Conservation (phyloP, 2,797 vertebrate species). For the Phyllotis vaccarum region DNA sequence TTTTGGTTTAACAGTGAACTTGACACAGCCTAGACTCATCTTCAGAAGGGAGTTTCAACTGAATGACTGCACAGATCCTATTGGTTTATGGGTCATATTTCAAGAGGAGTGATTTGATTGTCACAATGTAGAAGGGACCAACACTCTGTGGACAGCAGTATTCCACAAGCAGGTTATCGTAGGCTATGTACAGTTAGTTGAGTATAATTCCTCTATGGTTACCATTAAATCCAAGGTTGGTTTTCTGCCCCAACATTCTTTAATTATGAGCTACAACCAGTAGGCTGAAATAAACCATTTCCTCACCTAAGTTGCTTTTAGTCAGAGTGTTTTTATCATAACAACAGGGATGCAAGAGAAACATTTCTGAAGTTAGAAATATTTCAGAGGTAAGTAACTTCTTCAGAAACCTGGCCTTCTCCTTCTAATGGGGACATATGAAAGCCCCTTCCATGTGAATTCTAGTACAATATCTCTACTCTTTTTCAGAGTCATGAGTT, state of each 20-base stretch:
- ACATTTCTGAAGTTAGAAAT: background rate
- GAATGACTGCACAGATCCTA: background rate
- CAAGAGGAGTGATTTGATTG: background rate
- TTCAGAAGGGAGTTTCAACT: background rate
- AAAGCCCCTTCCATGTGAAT: background rate
- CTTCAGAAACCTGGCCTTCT: background rate
- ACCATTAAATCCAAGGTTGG: background rate
- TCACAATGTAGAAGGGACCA: background rate
- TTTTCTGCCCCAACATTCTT: background rate
- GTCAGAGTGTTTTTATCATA: background rate
- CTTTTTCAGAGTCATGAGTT: background rate
- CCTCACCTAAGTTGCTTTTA: background rate
- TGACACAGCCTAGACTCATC: background rate
- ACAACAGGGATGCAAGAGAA: background rate
- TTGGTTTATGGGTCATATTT: background rate
- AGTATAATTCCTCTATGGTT: background rate
- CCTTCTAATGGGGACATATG: background rate
- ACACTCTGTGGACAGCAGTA: background rate
- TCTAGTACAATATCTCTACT: accelerated
- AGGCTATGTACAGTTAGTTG: background rate
- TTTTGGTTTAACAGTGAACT: background rate
- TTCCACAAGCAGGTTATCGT: background rate
- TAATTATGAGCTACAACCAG: background rate
- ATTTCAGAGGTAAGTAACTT: background rate
- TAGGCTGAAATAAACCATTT: background rate